Evolutionary conservation across 2,113 vertebrate species (phyloP).

Genomic region (Seriola dumerili): DNA sequence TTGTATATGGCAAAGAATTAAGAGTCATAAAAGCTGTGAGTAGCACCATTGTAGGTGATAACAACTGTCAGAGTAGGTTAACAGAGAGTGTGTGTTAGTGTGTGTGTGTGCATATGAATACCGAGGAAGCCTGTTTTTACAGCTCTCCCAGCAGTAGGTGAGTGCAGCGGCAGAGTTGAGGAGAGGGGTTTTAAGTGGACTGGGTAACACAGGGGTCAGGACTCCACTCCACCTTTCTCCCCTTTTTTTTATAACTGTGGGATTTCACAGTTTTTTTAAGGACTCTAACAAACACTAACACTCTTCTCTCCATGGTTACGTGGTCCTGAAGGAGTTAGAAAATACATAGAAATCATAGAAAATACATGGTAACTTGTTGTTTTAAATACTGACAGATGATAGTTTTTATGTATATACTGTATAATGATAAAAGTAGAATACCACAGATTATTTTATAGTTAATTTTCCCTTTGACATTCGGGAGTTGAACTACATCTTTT

Average conservation of each 20-base stretch:
- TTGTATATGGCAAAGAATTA: not conserved
- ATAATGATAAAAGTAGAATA: too few relatives aligned
- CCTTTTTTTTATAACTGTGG: conserved; percentile 35
- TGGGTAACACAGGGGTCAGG: conserved; percentile 30
- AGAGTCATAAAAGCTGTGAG: not conserved
- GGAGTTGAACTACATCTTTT: too few relatives aligned
- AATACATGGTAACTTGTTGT: too few relatives aligned
- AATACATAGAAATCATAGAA: too few relatives aligned
- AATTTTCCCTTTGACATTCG: too few relatives aligned
- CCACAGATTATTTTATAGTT: too few relatives aligned
- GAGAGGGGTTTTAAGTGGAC: conserved; percentile 15
- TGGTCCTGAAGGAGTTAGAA: not conserved
- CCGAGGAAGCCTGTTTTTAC: conserved; percentile 44
- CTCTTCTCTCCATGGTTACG: not conserved
- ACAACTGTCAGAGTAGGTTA: not conserved
- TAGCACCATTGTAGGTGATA: not conserved
- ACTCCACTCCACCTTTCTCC: conserved; percentile 22
- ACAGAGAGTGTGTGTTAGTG: conserved; percentile 1
- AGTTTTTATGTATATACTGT: too few relatives aligned
- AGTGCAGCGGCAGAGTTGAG: conserved; percentile 23
- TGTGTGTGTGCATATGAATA: not conserved
- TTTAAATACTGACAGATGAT: too few relatives aligned
- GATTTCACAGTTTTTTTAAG: conserved; percentile 44
- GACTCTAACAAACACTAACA: conserved; percentile 1
- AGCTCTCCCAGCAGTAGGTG: conserved; percentile 47